Conservation (phyloP, 2,113 vertebrate genomes). For the Mobula hypostoma region DNA sequence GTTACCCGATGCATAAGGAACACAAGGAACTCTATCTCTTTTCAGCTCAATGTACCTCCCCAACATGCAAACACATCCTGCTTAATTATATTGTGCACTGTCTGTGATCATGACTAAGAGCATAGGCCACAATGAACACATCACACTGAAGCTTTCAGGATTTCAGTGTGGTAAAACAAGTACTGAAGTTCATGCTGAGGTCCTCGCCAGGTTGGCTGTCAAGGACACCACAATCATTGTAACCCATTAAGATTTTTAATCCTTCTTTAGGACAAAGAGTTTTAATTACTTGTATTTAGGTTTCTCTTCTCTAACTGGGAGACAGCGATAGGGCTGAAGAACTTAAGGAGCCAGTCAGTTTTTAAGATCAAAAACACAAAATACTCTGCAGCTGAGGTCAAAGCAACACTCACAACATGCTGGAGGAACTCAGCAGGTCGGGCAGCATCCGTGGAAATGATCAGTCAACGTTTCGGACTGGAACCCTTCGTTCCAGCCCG, state of each 20-base stretch:
- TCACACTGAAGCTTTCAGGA: neutral
- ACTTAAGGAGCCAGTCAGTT: neutral
- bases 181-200: neutral
- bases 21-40: neutral
- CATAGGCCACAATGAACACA: neutral
- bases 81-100: neutral
- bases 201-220: neutral
- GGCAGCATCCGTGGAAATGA: too few species aligned
- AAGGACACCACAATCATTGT: neutral
- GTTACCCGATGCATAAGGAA: neutral
- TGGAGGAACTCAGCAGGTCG: too few species aligned
- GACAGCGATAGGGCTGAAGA: neutral
- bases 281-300: neutral
- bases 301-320: neutral
- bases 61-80: neutral
- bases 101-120: neutral
- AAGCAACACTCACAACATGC: too few species aligned
- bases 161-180: neutral
- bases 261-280: neutral
- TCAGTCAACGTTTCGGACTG: too few species aligned
- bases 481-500: too few species aligned
- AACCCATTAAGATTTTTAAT: neutral
- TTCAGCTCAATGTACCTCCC: neutral
- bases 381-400: too few species aligned
- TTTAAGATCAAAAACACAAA: neutral